These are phyloP conservation scores for Mesochorus sp. DNA, from an alignment of 2,888 invertebrate species.

Conservation along the genomic window DNA sequence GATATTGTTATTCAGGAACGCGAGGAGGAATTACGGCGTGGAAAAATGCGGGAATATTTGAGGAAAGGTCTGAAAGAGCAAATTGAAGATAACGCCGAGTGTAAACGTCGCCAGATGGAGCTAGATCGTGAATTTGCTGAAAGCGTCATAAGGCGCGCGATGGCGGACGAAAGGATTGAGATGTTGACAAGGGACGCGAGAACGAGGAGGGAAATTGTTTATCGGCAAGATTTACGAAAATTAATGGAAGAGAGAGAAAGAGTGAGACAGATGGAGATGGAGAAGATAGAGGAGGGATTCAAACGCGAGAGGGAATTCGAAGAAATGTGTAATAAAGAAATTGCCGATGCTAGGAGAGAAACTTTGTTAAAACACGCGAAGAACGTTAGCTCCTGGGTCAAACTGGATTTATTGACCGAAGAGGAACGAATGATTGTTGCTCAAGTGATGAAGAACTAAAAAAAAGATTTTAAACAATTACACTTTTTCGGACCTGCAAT, in stretches of 20 bases:
- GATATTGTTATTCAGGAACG: slow-evolving; percentile 65
- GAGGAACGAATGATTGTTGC: slow-evolving; percentile 66
- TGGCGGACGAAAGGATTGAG: slow-evolving; percentile 70
- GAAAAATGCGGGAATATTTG: slow-evolving; percentile 63
- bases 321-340: slow-evolving; percentile 5
- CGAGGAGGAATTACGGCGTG: slow-evolving; percentile 63
- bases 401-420: slow-evolving; percentile 58
- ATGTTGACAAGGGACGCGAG: slow-evolving; percentile 69
- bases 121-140: slow-evolving; percentile 72
- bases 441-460: slow-evolving; percentile 16
- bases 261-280: slow-evolving; percentile 60
- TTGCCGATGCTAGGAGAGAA: slow-evolving; percentile 66
- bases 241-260: slow-evolving; percentile 71
- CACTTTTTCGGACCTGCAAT: too few species aligned
- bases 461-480: too few species aligned
- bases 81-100: slow-evolving; percentile 68
- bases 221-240: slow-evolving; percentile 70
- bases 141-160: slow-evolving; percentile 69
- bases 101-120: slow-evolving; percentile 66
- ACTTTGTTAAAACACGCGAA: slow-evolving; percentile 70
- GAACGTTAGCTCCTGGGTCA: slow-evolving; percentile 66
- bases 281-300: slow-evolving; percentile 51
- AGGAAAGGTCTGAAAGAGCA: slow-evolving; percentile 69
- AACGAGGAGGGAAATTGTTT: slow-evolving; percentile 67
- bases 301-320: slow-evolving; percentile 48